These are phyloP conservation scores for Pseudococcus longispinus DNA, from an alignment of 2,888 invertebrate species.

Conservation along the genomic window DNA sequence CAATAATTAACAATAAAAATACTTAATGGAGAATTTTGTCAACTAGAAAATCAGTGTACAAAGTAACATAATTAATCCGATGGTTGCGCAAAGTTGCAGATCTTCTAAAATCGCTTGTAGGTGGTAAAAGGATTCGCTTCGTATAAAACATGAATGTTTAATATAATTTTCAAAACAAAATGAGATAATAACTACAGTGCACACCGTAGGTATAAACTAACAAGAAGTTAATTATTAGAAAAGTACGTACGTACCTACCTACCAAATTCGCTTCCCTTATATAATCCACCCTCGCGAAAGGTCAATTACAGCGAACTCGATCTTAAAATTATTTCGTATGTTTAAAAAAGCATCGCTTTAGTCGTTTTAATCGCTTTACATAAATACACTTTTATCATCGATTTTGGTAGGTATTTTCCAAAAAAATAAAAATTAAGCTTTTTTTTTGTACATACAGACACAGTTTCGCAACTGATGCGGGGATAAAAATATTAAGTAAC, in stretches of 20 bases:
- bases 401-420: too few species aligned
- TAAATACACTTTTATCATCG: too few species aligned
- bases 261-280: not conserved
- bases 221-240: not conserved
- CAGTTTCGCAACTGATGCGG: too few species aligned
- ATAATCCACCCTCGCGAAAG: not conserved
- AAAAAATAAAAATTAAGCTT: not conserved
- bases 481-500: not conserved
- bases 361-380: too few species aligned
- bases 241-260: not conserved
- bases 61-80: constrained; percentile 16
- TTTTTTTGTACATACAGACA: not conserved
- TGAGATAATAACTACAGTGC: not conserved
- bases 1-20: not conserved
- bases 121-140: not conserved
- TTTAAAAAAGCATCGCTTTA: not conserved
- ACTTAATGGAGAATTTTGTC: not conserved
- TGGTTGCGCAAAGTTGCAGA: not conserved
- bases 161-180: not conserved
- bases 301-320: not conserved
- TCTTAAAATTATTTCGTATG: not conserved
- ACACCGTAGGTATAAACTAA: not conserved
- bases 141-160: not conserved
- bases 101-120: not conserved
- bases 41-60: not conserved